Conservation (phyloP, 2,113 vertebrate species). For the Paralichthys olivaceus region DNA sequence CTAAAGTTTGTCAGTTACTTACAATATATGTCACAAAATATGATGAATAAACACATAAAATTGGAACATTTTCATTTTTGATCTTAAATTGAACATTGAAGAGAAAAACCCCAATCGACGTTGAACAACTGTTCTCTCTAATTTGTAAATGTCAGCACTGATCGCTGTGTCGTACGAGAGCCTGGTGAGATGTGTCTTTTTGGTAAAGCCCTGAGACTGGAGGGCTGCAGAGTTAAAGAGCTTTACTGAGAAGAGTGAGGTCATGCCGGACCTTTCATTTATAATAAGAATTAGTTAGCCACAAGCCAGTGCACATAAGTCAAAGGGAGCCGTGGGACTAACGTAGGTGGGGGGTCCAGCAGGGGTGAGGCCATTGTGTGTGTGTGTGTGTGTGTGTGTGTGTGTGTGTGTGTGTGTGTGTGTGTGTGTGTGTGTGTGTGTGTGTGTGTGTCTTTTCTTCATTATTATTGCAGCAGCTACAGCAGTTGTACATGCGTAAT, state of each 20-base stretch:
- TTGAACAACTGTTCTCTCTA: slow-evolving; percentile 45
- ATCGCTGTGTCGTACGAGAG: slow-evolving; percentile 22
- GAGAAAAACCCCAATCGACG: slow-evolving; percentile 19
- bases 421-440: slow-evolving; percentile 27
- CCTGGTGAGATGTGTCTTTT: slow-evolving; percentile 54
- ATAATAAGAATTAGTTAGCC: slow-evolving; percentile 78
- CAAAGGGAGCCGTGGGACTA: slow-evolving; percentile 73
- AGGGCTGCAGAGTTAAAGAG: slow-evolving; percentile 51
- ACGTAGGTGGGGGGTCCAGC: slow-evolving; percentile 70
- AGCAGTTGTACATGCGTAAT: slow-evolving; percentile 32
- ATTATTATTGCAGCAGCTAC: slow-evolving; percentile 50
- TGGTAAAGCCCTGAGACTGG: slow-evolving; percentile 34
- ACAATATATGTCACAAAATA: neutral
- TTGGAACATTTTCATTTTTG: slow-evolving; percentile 10
- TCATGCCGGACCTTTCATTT: slow-evolving; percentile 75
- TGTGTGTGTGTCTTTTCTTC: slow-evolving; percentile 38
- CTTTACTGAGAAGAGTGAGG: slow-evolving; percentile 70
- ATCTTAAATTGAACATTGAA: slow-evolving; percentile 18
- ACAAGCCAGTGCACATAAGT: slow-evolving; percentile 79
- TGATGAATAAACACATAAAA: neutral
- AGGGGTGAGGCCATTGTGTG: slow-evolving; percentile 58
- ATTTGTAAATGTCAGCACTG: slow-evolving; percentile 35
- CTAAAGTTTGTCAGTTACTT: no score
- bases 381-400: slow-evolving; percentile 27
- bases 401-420: slow-evolving; percentile 46